Evolutionary conservation across 1,140 invertebrate species (phyloP), one percentile per base, ranked within the genome.

Genomic region (Limonius californicus): DNA sequence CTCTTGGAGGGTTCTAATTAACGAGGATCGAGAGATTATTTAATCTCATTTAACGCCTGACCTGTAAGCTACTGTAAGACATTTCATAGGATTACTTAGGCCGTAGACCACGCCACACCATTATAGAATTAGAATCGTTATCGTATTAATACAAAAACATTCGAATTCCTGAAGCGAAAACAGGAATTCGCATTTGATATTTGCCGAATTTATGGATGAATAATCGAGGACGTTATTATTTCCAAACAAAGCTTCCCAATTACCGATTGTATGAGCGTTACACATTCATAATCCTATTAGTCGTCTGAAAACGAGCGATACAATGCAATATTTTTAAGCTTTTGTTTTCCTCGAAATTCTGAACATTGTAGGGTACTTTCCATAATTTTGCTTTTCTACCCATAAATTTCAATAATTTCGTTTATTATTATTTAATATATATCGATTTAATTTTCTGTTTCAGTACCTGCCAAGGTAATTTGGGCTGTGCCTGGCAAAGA

Each of bases 401-500:
- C 3, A 27, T 27, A 27, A 27, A 27, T 27, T 27, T 27, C 23
- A 27, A 27, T 27, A 27, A 27, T 27, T 9, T 9, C 35, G 11
- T 39, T 39, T 2, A 27, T 27, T 27, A 27, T 39, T 39, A 39
- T 39, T 39, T 12, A 39, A 11, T 39, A 7, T 6, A 39, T 39
- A 39, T 2, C n/a, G 2, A 39, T 12, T 11, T 9, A 39, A 39
- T 39, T 39, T 39, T 39, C n/a, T 43, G 27, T 80, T 79, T 15
- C 79, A 88, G 87, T 84, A 68, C 83, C 83, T 50, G 81, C 83
- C 30, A 83, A 83, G 62, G 75, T 85, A 56, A 81, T 92, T 14
- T 89, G 89, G 86, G 88, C 86, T 6, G 82, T 86, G 18, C 80
- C 87, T 54, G 89, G 89, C 15, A 85, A 85, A 20, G 82, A 85